Percentiles rank a stretch among this genome's conserved stretches.
Evolutionary conservation across 2,113 vertebrate species (phyloP).

Genomic region (Cebidichthys violaceus): DNA sequence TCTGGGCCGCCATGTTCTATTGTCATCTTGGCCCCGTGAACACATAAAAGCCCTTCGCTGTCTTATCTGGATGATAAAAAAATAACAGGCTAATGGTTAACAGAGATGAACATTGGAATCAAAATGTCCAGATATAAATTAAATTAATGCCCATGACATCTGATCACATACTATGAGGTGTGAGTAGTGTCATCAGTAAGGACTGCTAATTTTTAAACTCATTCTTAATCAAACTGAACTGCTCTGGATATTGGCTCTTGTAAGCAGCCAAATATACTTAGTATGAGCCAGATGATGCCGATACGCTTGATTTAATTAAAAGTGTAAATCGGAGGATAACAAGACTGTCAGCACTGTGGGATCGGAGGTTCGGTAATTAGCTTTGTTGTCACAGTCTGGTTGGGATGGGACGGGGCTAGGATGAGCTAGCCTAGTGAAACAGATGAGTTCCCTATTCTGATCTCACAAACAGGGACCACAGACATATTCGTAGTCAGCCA

Average conservation of each 20-base stretch:
- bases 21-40: conserved; percentile 17
- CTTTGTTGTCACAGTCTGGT: conserved; percentile 68
- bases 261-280: conserved; percentile 60
- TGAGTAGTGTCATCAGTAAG: conserved; percentile 18
- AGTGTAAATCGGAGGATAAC: conserved; percentile 75
- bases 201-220: conserved; percentile 36
- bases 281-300: conserved; percentile 66
- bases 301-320: conserved; percentile 72
- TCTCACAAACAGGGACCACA: conserved; percentile 42
- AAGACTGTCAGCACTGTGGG: conserved; percentile 64
- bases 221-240: conserved; percentile 42
- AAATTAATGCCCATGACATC: not conserved
- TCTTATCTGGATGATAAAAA: not conserved
- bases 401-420: conserved; percentile 60
- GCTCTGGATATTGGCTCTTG: conserved; percentile 38
- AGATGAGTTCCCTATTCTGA: conserved; percentile 58
- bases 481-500: conserved; percentile 24
- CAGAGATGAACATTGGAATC: not conserved
- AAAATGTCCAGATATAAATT: not conserved
- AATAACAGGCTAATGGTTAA: not conserved
- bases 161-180: not conserved
- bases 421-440: conserved; percentile 59
- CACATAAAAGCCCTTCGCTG: not conserved
- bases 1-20: conserved; percentile 6
- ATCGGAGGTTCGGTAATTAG: conserved; percentile 70